Evolutionary conservation across 1,140 invertebrate species (phyloP), one percentile per base, ranked within the genome.

Genomic region (Pectinophora gossypiella): DNA sequence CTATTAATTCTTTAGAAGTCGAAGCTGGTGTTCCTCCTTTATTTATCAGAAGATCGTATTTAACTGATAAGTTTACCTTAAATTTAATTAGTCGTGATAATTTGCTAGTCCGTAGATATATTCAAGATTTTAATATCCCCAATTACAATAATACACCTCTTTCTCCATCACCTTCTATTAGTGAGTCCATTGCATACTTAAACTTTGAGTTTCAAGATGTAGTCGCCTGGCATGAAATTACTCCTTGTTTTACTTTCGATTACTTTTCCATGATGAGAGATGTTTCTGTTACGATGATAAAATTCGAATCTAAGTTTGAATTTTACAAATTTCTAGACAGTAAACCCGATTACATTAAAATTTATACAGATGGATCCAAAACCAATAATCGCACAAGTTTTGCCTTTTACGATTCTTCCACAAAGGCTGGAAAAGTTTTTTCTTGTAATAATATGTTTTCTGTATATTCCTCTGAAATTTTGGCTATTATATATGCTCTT

Each of bases 351-450:
- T 50, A 36, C 27, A 7, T 42, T 18, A 50, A 50, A 43, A 22
- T 50, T 3, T 50, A 50, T 42, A 50, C 48, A 3, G 48, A 50
- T 40, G 48, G 48, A 4, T 50, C 48, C 18, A 38, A 49, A 44
- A 44, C 42, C 12, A 12, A 9, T 20, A 13, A 19, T 21, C 7
- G 42, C 3, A 44, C 42, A 1, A 21, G 19, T n/a, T 44, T 44
- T 44, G 42, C 42, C 13, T 44, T 44, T 44, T 44, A 44, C 13
- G 42, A 44, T 44, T 19, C 42, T 44, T 1, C 1, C 10, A 12
- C 10, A 20, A 19, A 21, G 1, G 1, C 1, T 9, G 42, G 42
- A 13, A 44, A 44, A 21, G 19, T 44, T 35, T 48, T 20, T 48
- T 2, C 19, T 18, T 49, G 48, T 40, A 49, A 21, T 35, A 38